A percentile compares a stretch with the other conserved stretches of the same genome.
phyloP scores from a whole-genome alignment of 2,113 vertebrate genomes.

The Neotoma lepida region DNA sequence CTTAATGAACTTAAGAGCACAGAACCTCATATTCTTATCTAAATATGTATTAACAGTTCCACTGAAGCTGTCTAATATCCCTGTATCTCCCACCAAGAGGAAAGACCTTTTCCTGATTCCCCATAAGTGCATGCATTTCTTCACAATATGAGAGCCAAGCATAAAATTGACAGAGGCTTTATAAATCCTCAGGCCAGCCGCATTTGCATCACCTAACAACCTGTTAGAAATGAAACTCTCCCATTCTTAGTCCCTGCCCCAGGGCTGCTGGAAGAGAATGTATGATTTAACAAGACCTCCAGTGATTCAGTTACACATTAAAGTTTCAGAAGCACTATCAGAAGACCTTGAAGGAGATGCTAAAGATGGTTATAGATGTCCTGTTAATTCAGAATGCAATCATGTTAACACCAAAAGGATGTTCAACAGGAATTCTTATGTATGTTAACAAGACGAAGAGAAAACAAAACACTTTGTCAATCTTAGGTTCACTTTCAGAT shows the following conservation, averaged over 20 bases:
- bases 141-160: background rate
- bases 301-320: background rate
- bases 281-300: background rate
- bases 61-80: background rate
- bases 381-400: constrained; percentile 9
- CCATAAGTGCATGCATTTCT: background rate
- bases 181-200: background rate
- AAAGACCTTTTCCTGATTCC: background rate
- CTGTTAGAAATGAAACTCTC: constrained; percentile 5
- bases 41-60: background rate
- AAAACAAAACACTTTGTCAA: background rate
- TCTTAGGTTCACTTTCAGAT: background rate
- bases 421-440: background rate
- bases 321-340: background rate
- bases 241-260: background rate
- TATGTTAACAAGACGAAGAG: background rate
- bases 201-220: background rate
- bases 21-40: background rate
- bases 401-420: constrained; percentile 5
- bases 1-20: background rate
- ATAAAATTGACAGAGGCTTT: background rate
- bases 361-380: constrained; percentile 35
- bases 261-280: background rate
- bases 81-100: background rate
- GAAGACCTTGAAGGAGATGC: background rate